A percentile compares a stretch with the other conserved stretches of the same genome.
Evolutionary conservation across 2,888 invertebrate species (phyloP).

Genomic region (Gastracanthus pulcherrimus): DNA sequence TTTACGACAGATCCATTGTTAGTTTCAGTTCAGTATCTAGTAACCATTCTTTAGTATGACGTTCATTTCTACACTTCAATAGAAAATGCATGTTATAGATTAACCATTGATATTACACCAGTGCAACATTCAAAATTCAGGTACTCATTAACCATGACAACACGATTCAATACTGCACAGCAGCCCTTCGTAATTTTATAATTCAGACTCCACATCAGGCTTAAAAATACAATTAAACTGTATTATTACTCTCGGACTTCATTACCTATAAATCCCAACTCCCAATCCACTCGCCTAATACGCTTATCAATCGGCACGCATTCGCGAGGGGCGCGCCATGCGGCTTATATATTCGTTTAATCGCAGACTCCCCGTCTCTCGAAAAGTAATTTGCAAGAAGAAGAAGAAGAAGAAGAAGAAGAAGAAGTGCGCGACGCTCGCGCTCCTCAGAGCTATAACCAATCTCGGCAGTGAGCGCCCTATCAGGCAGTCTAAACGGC

Average conservation of each 20-base stretch:
- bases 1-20: no score
- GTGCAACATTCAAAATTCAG: no score
- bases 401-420: not conserved
- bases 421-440: not conserved
- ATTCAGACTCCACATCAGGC: no score
- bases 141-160: no score
- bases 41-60: no score
- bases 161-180: no score
- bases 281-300: not conserved
- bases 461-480: constrained; percentile 27
- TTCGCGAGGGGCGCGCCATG: not conserved
- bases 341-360: not conserved
- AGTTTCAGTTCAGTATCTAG: no score
- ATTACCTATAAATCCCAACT: not conserved
- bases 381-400: constrained; percentile 47
- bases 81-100: no score
- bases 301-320: not conserved
- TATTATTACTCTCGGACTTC: not conserved
- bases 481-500: constrained; percentile 2
- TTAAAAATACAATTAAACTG: not conserved
- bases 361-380: not conserved
- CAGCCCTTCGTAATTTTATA: no score
- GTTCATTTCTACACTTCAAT: no score
- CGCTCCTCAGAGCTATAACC: constrained; percentile 14
- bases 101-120: no score